These are phyloP conservation scores for Drosophila nigrodunni DNA, from an alignment of 1,140 invertebrate genomes.

Conservation along the genomic window DNA sequence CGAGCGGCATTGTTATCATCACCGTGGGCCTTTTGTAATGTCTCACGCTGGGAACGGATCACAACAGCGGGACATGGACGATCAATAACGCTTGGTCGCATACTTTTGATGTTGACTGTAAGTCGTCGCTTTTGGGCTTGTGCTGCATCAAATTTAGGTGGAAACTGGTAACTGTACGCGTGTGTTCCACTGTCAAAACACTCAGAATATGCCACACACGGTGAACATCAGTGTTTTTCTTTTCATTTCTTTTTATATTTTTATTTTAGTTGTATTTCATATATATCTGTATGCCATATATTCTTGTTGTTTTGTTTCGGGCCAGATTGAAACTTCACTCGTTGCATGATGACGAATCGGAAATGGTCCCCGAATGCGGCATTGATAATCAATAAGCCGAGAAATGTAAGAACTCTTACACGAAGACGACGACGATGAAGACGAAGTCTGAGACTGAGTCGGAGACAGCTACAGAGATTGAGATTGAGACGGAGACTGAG, in stretches of 20 bases:
- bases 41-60: conserved; percentile 70
- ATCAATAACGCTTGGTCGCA: conserved; percentile 72
- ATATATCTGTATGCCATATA: too few species aligned
- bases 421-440: conserved; percentile 31
- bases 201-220: conserved; percentile 56
- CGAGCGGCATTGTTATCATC: conserved; percentile 61
- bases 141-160: conserved; percentile 62
- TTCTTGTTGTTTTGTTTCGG: conserved; percentile 24
- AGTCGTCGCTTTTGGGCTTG: conserved; percentile 29
- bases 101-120: conserved; percentile 42
- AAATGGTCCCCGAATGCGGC: conserved; percentile 65
- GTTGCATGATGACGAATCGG: conserved; percentile 75
- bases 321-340: conserved; percentile 51
- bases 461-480: background rate
- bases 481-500: conserved; percentile 1
- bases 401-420: conserved; percentile 63
- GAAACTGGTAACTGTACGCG: conserved; percentile 38
- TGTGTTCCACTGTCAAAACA: conserved; percentile 50
- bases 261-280: background rate
- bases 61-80: conserved; percentile 76
- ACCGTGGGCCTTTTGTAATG: conserved; percentile 26
- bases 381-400: conserved; percentile 76
- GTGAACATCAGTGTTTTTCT: conserved; percentile 28
- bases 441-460: conserved; percentile 5
- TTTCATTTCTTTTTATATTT: conserved; percentile 20